These are phyloP conservation scores for Phenacoccus solenopsis DNA, from an alignment of 1,140 invertebrate genomes.

Conservation along the genomic window DNA sequence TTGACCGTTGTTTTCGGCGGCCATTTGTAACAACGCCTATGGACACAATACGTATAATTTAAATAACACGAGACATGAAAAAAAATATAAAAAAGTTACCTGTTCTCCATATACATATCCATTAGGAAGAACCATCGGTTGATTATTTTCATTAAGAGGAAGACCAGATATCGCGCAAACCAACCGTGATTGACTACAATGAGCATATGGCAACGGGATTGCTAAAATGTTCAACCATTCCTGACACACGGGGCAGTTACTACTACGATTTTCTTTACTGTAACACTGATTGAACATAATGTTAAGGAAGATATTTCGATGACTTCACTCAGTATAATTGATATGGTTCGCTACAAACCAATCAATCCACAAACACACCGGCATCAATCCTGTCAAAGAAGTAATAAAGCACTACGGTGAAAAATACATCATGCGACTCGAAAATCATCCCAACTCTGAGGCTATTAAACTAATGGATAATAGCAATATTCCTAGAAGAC, in stretches of 20 bases:
- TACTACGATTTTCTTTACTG: slow-evolving; percentile 50
- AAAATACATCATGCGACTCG: too few species aligned
- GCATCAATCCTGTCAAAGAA: too few species aligned
- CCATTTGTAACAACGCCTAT: slow-evolving; percentile 74
- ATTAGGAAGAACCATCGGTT: slow-evolving; percentile 96
- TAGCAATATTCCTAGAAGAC: too few species aligned
- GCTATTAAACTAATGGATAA: too few species aligned
- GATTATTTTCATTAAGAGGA: slow-evolving; percentile 94
- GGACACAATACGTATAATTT: slow-evolving; percentile 17
- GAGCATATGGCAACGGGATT: slow-evolving; percentile 76
- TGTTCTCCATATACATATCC: slow-evolving; percentile 94
- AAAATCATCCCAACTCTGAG: too few species aligned
- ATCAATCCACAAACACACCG: too few species aligned
- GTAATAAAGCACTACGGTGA: too few species aligned
- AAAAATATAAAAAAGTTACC: slow-evolving; percentile 39
- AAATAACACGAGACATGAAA: background rate
- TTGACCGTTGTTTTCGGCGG: slow-evolving; percentile 70
- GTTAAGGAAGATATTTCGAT: slow-evolving; percentile 21
- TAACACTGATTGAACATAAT: slow-evolving; percentile 49
- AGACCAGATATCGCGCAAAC: slow-evolving; percentile 83
- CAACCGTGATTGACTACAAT: slow-evolving; percentile 87
- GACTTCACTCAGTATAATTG: background rate
- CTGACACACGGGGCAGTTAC: slow-evolving; percentile 88
- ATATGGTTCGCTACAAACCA: too few species aligned
- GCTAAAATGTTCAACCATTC: slow-evolving; percentile 78